Evolutionary conservation across 2,888 invertebrate species (phyloP).

Genomic region (Neoaliturus tenellus): DNA sequence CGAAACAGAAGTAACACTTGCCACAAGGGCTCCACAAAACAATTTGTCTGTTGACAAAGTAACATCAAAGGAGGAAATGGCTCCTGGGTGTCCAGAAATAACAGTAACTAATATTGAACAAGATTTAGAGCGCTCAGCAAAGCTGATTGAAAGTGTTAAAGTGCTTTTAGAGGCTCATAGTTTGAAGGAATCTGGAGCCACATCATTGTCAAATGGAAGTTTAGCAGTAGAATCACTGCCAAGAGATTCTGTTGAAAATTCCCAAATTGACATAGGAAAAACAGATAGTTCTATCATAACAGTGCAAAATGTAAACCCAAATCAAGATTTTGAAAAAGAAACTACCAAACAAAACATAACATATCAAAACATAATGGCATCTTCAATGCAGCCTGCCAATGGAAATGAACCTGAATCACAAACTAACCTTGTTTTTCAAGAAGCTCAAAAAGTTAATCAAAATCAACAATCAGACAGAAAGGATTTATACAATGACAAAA

Average conservation of each 20-base stretch:
- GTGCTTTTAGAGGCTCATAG: conserved; percentile 18
- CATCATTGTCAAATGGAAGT: conserved; percentile 30
- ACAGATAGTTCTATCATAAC: conserved; percentile 1
- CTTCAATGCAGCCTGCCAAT: not conserved
- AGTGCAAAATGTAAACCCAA: not conserved
- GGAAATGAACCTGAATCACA: not conserved
- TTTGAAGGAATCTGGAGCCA: not conserved
- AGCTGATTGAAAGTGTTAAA: conserved; percentile 45
- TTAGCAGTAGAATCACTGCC: conserved; percentile 45
- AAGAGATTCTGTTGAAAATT: conserved; percentile 21
- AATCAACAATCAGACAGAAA: not conserved
- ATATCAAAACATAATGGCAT: not conserved
- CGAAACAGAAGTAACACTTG: not conserved
- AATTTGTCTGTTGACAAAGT: not conserved
- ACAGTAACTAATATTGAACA: not conserved
- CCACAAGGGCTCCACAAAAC: not conserved
- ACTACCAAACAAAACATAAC: not conserved
- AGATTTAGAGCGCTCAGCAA: not conserved
- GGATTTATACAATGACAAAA: not conserved
- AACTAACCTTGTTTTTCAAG: not conserved
- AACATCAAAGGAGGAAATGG: not conserved
- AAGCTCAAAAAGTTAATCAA: not conserved
- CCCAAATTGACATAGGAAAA: not conserved
- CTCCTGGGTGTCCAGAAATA: not conserved
- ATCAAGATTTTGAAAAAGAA: not conserved